Evolutionary conservation across 2,888 invertebrate genomes (phyloP).

Genomic region (Xestia c-nigrum): DNA sequence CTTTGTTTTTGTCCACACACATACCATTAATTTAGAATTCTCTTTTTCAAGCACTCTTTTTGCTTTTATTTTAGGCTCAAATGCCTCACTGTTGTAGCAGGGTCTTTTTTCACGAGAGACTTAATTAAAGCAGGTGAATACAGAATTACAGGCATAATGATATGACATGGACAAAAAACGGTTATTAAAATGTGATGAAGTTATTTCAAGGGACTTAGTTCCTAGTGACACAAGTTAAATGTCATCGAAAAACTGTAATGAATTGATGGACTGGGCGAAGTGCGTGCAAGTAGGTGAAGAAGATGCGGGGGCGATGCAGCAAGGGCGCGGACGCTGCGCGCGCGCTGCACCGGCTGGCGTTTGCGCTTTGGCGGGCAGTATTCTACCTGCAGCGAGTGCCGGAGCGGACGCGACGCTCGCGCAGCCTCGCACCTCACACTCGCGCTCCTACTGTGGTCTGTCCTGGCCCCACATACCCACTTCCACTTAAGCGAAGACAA

Average conservation of each 20-base stretch:
- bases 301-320: constrained; percentile 79
- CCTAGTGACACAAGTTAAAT: constrained; percentile 37
- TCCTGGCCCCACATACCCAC: constrained; percentile 31
- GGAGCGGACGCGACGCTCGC: constrained; percentile 72
- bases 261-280: constrained; percentile 58
- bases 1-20: constrained; percentile 63
- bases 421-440: constrained; percentile 68
- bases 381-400: constrained; percentile 92
- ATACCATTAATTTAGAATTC: constrained; percentile 45
- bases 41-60: constrained; percentile 44
- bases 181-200: background rate
- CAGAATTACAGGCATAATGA: background rate
- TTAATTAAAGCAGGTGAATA: background rate
- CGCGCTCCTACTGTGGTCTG: constrained; percentile 75
- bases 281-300: constrained; percentile 61
- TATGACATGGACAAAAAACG: background rate
- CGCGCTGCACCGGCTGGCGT: constrained; percentile 93
- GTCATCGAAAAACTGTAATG: constrained; percentile 31
- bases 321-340: constrained; percentile 89
- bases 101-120: constrained; percentile 3
- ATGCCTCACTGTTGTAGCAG: constrained; percentile 6
- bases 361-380: constrained; percentile 94
- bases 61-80: constrained; percentile 30
- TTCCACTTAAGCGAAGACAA: background rate
- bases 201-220: background rate